Base-by-base conservation (phyloP, 2,888 invertebrate species). In the Poecilus cupreus region DNA sequence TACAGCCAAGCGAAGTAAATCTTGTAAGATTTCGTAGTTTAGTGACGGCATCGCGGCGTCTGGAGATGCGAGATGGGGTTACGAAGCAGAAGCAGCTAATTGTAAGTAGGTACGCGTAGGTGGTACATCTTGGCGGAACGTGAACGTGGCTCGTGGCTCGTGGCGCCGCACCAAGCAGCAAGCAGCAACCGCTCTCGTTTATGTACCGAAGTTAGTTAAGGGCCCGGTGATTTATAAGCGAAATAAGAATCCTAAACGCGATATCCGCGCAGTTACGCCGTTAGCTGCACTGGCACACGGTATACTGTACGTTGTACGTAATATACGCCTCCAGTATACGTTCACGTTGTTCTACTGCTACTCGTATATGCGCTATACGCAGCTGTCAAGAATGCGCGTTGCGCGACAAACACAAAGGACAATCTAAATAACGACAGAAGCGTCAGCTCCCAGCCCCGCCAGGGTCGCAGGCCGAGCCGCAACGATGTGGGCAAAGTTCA, bases 171-270 rank as follows among this genome's bases (percentile, higher is more conserved):
- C 6, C 32, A 32, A 51, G 0, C 18, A 26, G 37, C 64, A 64
- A 74, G 43, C 22, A 74, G 46, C 22, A 74, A 46, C 49, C 49
- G 74, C 32, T 51, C 74, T 74, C 51, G 51, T 74, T 74, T 74
- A 74, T 78, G 78, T 78, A 64, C 68, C 70, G 37, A 79, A 79
- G 79, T 79, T 79, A 51, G 79, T 79, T 79, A 64, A 79, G 79
- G 79, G 79, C 51, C 32, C n/a, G 20, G 49, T 79, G 79, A 79
- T 79, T 79, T 79, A 79, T 79, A 70, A 49, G 79, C 49, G 51
- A 79, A 79, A 79, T 79, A 79, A 79, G 79, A 79, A 70, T 46
- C 70, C 70, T 18, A 70, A 79, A 70, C 70, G 64, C 51, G 79
- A 79, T 79, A 79, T 70, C 79, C 79, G 46, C 64, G n/a, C 18